A percentile compares a stretch with the other conserved stretches of the same genome.
phyloP scores from a whole-genome alignment of 2,888 invertebrate species.

The Cerceris ruficornis region DNA sequence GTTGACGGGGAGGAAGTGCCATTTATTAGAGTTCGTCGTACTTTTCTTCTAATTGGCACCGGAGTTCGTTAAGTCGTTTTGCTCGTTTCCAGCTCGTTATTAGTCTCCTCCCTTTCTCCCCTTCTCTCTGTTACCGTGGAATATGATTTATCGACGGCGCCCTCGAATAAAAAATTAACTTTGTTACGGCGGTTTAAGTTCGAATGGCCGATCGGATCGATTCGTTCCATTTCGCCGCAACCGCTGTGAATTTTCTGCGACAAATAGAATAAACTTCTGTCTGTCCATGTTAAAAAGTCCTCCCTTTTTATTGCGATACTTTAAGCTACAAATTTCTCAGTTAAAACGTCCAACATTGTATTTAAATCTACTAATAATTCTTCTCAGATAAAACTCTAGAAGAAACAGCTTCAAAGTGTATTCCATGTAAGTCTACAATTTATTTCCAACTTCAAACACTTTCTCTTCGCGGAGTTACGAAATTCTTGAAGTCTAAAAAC shows the following conservation, averaged over 20 bases:
- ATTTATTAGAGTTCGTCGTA: constrained; percentile 63
- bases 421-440: too few species aligned
- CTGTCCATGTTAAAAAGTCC: neutral
- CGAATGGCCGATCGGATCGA: constrained; percentile 33
- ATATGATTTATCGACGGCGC: constrained; percentile 64
- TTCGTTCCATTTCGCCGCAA: constrained; percentile 30
- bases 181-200: constrained; percentile 41
- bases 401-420: too few species aligned
- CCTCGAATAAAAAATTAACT: constrained; percentile 28
- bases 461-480: too few species aligned
- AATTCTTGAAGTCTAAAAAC: too few species aligned
- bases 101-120: constrained; percentile 30
- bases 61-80: constrained; percentile 50
- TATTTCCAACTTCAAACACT: too few species aligned
- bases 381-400: too few species aligned
- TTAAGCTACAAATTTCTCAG: neutral
- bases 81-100: constrained; percentile 53
- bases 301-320: neutral
- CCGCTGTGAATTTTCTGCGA: neutral
- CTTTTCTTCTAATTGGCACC: constrained; percentile 63
- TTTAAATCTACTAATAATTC: too few species aligned
- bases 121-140: constrained; percentile 25
- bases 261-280: neutral
- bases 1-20: constrained; percentile 36
- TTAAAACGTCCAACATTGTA: neutral